Conservation (phyloP, 1,140 invertebrate species). For the Drosophila littoralis region DNA sequence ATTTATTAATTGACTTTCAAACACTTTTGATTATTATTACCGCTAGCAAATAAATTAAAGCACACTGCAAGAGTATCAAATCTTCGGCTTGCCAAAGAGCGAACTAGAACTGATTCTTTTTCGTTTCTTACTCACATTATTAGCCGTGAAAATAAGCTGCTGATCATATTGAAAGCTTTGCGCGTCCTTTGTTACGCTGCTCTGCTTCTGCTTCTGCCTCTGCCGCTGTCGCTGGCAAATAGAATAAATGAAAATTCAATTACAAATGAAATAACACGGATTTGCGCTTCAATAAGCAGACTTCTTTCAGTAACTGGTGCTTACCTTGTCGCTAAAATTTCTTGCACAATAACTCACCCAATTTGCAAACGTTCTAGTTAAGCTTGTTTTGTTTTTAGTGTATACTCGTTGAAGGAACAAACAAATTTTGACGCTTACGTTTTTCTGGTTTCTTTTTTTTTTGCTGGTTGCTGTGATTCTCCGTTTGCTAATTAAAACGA, state of each 20-base stretch:
- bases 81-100: slow-evolving; percentile 17
- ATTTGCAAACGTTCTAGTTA: slow-evolving; percentile 11
- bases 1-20: too few species aligned
- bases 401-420: slow-evolving; percentile 12
- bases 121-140: slow-evolving; percentile 74
- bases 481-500: slow-evolving; percentile 33
- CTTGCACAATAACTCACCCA: slow-evolving; percentile 14
- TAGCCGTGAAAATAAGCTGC: slow-evolving; percentile 74
- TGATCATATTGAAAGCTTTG: slow-evolving; percentile 70
- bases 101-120: not conserved
- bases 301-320: slow-evolving; percentile 2
- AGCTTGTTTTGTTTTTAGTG: not conserved
- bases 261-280: slow-evolving; percentile 27
- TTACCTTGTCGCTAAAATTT: slow-evolving; percentile 27
- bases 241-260: slow-evolving; percentile 38
- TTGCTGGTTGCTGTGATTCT: slow-evolving; percentile 30
- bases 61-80: slow-evolving; percentile 30
- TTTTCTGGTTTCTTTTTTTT: slow-evolving; percentile 19
- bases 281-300: not conserved
- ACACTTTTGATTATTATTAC: too few species aligned
- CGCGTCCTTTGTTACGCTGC: slow-evolving; percentile 32
- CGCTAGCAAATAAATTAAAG: too few species aligned
- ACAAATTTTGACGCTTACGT: slow-evolving; percentile 18
- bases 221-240: not conserved
- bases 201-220: not conserved